These are phyloP conservation scores for Drosophila koepferae DNA, from an alignment of 2,888 invertebrate species.

Conservation along the genomic window DNA sequence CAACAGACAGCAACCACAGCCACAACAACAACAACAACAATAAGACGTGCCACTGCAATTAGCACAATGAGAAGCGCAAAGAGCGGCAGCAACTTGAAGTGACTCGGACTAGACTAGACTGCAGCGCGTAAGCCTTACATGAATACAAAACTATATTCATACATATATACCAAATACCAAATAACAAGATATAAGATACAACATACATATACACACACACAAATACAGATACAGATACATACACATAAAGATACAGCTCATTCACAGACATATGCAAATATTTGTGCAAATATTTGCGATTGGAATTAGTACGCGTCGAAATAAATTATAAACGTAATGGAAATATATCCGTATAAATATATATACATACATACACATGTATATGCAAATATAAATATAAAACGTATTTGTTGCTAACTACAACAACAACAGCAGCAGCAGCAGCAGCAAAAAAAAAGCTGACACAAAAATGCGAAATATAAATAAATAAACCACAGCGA, in stretches of 20 bases:
- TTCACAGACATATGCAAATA: slow-evolving; percentile 57
- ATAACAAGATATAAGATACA: slow-evolving; percentile 18
- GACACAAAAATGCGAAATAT: slow-evolving; percentile 63
- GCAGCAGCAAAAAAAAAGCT: slow-evolving; percentile 31
- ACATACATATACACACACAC: slow-evolving; percentile 21
- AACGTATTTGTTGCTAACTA: slow-evolving; percentile 39
- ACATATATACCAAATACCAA: slow-evolving; percentile 11
- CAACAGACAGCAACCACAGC: not conserved
- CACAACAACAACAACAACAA: slow-evolving; percentile 2
- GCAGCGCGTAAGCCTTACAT: slow-evolving; percentile 55
- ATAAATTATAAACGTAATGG: slow-evolving; percentile 54
- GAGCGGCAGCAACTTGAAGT: slow-evolving; percentile 15
- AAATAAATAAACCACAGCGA: slow-evolving; percentile 48
- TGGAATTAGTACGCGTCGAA: slow-evolving; percentile 73
- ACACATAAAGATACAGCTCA: slow-evolving; percentile 3
- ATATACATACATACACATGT: not conserved
- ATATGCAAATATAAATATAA: slow-evolving; percentile 20
- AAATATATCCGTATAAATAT: slow-evolving; percentile 26
- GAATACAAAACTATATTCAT: slow-evolving; percentile 27
- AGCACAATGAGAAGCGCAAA: slow-evolving; percentile 22
- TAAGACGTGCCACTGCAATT: slow-evolving; percentile 14
- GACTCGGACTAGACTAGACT: not conserved
- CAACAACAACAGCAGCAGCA: slow-evolving; percentile 15
- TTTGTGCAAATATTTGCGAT: slow-evolving; percentile 68
- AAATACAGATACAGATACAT: slow-evolving; percentile 26